phyloP scores from a whole-genome alignment of 2,113 vertebrate species.

The Anser brachyrhynchus region DNA sequence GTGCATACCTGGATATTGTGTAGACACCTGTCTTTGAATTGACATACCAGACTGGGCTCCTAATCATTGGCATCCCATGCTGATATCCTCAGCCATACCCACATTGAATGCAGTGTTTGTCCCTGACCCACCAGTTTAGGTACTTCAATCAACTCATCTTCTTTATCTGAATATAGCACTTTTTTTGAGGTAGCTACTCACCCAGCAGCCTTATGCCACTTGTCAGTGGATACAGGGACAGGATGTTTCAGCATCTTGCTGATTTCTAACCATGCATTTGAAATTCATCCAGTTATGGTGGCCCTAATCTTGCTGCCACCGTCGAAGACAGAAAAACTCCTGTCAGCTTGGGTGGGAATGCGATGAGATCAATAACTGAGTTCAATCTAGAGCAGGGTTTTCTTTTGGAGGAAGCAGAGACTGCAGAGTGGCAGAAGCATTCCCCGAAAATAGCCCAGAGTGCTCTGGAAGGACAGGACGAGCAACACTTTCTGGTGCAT shows the following conservation, averaged over 20 bases:
- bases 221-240: neutral
- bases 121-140: neutral
- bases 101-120: too few species aligned
- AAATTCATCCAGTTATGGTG: neutral
- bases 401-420: neutral
- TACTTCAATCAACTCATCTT: neutral
- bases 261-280: neutral
- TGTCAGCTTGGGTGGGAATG: neutral
- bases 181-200: neutral
- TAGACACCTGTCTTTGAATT: neutral
- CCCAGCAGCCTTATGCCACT: neutral
- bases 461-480: neutral
- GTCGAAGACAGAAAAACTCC: neutral
- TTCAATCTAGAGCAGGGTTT: neutral
- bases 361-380: neutral
- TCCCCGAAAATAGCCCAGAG: neutral
- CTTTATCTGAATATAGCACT: neutral
- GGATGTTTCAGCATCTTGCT: neutral
- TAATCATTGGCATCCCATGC: neutral
- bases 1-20: neutral
- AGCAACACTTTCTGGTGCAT: rapidly evolving
- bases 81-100: neutral
- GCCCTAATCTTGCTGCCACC: neutral
- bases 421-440: neutral
- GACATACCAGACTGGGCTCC: neutral